phyloP scores from a whole-genome alignment of 2,797 vertebrate species.

The Phoebastria nigripes region DNA sequence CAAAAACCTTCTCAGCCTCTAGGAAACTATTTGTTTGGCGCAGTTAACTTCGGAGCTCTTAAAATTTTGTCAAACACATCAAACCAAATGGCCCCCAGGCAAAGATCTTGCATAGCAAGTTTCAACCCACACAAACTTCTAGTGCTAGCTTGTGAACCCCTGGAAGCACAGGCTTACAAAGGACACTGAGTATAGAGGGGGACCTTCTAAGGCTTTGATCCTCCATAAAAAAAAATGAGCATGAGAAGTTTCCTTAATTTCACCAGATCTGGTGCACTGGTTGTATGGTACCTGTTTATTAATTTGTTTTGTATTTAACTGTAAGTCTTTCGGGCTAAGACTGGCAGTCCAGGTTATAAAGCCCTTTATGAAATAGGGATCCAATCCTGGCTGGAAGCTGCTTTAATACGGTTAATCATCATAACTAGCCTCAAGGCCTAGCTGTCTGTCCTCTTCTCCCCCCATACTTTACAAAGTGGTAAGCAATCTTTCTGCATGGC shows the following conservation, averaged over 20 bases:
- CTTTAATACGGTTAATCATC: background rate
- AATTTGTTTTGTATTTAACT: background rate
- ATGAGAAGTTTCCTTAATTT: background rate
- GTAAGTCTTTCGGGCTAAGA: background rate
- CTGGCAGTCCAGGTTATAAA: background rate
- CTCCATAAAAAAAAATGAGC: background rate
- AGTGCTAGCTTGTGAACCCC: conserved; percentile 42
- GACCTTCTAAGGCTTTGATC: background rate
- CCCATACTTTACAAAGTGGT: background rate
- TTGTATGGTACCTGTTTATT: background rate
- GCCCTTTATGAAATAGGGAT: background rate
- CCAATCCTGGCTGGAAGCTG: background rate
- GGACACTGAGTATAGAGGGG: background rate
- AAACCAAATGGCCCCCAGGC: conserved; percentile 37
- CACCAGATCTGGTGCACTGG: background rate
- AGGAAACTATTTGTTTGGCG: conserved; percentile 46
- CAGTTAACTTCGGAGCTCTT: conserved; percentile 4
- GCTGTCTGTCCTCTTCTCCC: background rate
- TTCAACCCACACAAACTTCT: conserved; percentile 54
- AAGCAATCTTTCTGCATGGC: background rate
- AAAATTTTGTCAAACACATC: conserved; percentile 62
- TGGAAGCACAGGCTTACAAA: conserved; percentile 21
- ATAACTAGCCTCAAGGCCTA: background rate
- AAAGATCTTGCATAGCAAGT: conserved; percentile 45
- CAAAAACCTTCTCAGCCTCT: conserved; percentile 27